phyloP scores from a whole-genome alignment of 2,888 invertebrate species.

The Hymenopus coronatus region DNA sequence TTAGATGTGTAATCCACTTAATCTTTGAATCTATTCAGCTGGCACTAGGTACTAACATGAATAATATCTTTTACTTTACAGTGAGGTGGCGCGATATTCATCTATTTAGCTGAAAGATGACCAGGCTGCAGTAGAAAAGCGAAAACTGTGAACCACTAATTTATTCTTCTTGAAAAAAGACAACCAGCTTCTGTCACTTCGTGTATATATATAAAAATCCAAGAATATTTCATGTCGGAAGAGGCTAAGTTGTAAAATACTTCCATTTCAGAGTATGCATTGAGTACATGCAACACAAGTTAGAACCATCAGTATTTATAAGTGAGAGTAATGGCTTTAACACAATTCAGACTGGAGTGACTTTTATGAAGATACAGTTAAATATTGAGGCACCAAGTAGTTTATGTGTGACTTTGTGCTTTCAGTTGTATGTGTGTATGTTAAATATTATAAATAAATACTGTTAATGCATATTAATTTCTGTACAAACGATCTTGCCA shows the following conservation, averaged over 20 bases:
- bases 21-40: too few species aligned
- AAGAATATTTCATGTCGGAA: neutral
- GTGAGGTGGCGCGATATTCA: constrained; percentile 51
- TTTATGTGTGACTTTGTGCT: neutral
- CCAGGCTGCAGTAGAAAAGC: neutral
- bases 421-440: neutral
- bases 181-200: neutral
- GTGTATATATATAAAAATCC: neutral
- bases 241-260: neutral
- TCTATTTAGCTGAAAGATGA: constrained; percentile 13
- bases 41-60: too few species aligned
- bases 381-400: neutral
- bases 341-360: neutral
- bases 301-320: neutral
- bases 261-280: neutral
- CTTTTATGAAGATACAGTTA: neutral
- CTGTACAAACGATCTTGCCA: neutral
- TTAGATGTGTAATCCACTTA: too few species aligned
- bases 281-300: neutral
- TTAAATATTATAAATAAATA: neutral
- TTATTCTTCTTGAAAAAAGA: neutral
- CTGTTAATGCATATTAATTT: neutral
- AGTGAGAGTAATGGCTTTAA: neutral
- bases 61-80: constrained; percentile 42
- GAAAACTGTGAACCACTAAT: neutral